Conservation (phyloP, 1,140 invertebrate genomes). For the Orchesella cincta region DNA sequence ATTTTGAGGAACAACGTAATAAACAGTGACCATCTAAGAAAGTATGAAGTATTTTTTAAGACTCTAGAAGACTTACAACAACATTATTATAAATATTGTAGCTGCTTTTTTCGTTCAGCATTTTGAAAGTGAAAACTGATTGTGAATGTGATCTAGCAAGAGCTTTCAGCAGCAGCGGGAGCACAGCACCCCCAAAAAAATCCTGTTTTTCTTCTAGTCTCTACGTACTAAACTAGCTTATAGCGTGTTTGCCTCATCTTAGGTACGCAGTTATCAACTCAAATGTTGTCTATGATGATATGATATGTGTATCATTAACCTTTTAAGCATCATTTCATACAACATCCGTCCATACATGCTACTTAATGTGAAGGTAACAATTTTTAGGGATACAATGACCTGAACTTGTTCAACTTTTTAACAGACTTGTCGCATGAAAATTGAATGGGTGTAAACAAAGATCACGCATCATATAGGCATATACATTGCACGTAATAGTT, state of each 20-base stretch:
- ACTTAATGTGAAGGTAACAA: neutral
- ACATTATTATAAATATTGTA: neutral
- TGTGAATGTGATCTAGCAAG: slow-evolving; percentile 21
- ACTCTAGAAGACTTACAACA: too few relatives aligned
- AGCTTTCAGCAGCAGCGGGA: neutral
- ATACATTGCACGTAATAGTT: neutral
- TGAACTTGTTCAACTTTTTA: slow-evolving; percentile 17
- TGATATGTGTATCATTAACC: slow-evolving; percentile 12
- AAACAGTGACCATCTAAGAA: too few relatives aligned
- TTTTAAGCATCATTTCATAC: neutral
- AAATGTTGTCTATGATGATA: neutral
- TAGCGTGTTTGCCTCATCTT: neutral
- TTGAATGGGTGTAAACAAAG: neutral
- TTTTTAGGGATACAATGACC: slow-evolving; percentile 21
- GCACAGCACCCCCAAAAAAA: neutral
- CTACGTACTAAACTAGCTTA: neutral
- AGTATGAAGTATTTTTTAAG: too few relatives aligned
- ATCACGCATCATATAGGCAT: neutral
- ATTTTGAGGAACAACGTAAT: too few relatives aligned
- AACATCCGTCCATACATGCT: neutral
- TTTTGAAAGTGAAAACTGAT: slow-evolving; percentile 20
- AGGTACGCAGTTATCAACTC: neutral
- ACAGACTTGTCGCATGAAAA: neutral
- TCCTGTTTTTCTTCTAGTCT: slow-evolving; percentile 17
- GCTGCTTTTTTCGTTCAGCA: neutral